These are phyloP conservation scores for Girardia tigrina DNA, from an alignment of 2,888 invertebrate genomes.

Conservation along the genomic window DNA sequence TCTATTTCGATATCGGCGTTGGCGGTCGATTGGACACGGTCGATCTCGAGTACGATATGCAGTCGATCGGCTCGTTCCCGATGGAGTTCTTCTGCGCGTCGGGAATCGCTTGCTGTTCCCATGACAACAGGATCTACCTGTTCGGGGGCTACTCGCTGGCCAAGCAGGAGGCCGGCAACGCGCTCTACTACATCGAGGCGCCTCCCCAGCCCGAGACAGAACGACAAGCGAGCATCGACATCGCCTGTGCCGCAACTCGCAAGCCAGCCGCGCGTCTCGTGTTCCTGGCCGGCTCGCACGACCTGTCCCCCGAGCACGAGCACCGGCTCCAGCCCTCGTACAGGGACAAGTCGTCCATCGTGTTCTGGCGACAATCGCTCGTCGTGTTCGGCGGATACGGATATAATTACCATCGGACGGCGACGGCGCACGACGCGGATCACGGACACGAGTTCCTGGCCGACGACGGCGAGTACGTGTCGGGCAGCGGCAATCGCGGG, in stretches of 20 bases:
- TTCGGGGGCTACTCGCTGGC: neutral
- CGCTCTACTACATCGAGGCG: neutral
- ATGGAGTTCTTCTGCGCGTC: neutral
- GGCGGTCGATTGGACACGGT: neutral
- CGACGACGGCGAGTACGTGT: too few species aligned
- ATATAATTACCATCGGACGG: too few species aligned
- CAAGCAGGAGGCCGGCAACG: neutral
- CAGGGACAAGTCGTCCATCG: conserved; percentile 14
- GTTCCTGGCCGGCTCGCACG: neutral
- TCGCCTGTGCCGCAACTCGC: neutral
- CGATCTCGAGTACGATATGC: neutral
- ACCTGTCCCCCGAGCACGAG: neutral
- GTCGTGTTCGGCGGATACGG: conserved; percentile 23
- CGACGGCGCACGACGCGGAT: too few species aligned
- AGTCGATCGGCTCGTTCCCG: neutral
- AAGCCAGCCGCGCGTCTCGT: neutral
- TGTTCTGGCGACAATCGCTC: neutral
- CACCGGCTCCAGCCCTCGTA: neutral
- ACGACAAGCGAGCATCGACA: neutral
- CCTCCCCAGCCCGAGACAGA: neutral
- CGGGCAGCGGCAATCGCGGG: too few species aligned
- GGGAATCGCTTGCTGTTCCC: neutral
- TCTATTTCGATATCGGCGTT: neutral
- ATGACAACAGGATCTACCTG: neutral
- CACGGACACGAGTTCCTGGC: too few species aligned